Evolutionary conservation across 2,113 vertebrate species (phyloP), one percentile per base, ranked within the genome.

Genomic region (Stegastes partitus): DNA sequence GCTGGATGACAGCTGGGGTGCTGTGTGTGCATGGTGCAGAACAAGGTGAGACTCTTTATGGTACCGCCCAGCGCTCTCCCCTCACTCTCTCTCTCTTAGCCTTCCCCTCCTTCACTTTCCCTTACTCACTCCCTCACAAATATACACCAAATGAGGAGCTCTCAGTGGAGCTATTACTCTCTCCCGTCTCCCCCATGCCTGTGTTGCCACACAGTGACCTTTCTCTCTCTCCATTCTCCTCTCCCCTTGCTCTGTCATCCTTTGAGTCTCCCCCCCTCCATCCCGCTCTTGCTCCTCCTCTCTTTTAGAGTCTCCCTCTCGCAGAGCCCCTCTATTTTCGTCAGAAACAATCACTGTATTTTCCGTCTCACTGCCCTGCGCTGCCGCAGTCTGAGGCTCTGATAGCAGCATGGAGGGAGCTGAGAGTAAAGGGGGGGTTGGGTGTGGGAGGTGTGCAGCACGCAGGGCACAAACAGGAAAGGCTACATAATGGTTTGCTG

Each of bases 321-420:
- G 5, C 72, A 16, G 45, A 82, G 70, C 59, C 74, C 64, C 85
- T 92, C 80, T 77, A 77, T 92, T 92, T 94, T 93, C 81, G 81
- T 90, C 89, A 91, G 87, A 89, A 94, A 93, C 93, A 93, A 93
- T 94, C 90, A 93, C 86, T 92, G 92, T 88, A 90, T 94, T 94
- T 95, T 94, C 91, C 88, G 51, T 86, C 74, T 94, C 92, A 87
- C 76, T 93, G 93, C 93, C 84, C 82, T 5, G 55, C 44, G 64
- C 79, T 93, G 92, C 92, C 71, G 89, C 94, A 94, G 92, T 94
- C 92, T 89, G 83, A 92, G 87, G 47, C 77, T 83, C 68, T 81
- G 83, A 77, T 81, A 73, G 80, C 79, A 77, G 65, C 54, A 64
- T 21, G 23, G 57, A 74, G 73, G 37, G 62, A 49, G 68, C 75